phyloP scores from a whole-genome alignment of 2,113 vertebrate genomes.

The Nettapus auritus region DNA sequence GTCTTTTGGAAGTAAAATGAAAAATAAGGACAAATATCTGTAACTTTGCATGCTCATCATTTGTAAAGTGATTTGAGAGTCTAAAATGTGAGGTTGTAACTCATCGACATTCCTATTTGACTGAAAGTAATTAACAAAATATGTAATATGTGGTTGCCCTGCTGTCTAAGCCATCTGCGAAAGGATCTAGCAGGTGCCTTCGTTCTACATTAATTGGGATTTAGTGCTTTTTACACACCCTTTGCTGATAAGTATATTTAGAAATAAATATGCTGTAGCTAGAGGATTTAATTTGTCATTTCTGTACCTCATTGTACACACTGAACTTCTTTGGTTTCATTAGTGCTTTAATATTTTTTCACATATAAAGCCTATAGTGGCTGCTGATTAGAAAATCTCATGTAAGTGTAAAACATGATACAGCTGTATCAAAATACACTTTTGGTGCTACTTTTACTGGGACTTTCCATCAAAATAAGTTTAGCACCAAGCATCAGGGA shows the following conservation, averaged over 20 bases:
- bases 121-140: neutral
- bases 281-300: neutral
- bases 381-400: neutral
- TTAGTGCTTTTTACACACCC: neutral
- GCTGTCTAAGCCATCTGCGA: constrained; percentile 18
- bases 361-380: neutral
- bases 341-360: neutral
- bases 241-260: neutral
- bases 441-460: neutral
- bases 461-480: neutral
- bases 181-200: neutral
- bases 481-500: neutral
- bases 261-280: neutral
- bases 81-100: neutral
- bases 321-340: neutral
- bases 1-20: neutral
- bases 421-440: neutral
- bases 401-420: neutral
- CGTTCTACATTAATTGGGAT: constrained; percentile 13
- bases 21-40: neutral
- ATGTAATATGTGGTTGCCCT: neutral
- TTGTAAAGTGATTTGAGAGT: neutral
- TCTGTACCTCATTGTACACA: neutral
- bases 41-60: neutral
- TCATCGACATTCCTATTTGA: neutral